phyloP scores from a whole-genome alignment of 2,888 invertebrate species.

The Exephanes ischioxanthus region DNA sequence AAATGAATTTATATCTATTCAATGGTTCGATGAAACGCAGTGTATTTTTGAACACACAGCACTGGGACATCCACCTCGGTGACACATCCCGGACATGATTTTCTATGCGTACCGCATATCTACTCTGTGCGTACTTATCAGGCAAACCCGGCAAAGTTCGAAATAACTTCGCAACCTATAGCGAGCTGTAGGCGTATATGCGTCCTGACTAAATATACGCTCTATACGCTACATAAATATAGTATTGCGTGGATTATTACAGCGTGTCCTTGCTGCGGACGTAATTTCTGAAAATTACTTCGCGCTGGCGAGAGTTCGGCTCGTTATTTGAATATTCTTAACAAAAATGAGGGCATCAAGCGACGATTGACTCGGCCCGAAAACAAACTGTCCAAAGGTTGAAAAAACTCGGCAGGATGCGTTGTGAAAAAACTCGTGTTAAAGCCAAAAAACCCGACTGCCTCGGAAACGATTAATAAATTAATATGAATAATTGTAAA shows the following conservation, averaged over 20 bases:
- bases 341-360: background rate
- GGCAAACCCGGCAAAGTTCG: constrained; percentile 20
- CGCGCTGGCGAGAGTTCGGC: background rate
- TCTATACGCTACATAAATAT: constrained; percentile 1
- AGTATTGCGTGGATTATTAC: constrained; percentile 7
- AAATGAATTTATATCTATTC: background rate
- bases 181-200: constrained; percentile 27
- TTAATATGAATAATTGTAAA: too few species aligned
- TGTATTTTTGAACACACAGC: background rate
- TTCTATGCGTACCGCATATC: background rate
- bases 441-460: background rate
- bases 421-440: background rate
- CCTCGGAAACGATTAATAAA: too few species aligned
- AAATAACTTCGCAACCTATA: constrained; percentile 26
- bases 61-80: background rate
- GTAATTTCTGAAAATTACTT: constrained; percentile 34
- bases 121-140: background rate
- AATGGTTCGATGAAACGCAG: background rate
- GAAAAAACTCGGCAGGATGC: background rate
- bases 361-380: background rate
- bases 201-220: constrained; percentile 1
- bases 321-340: constrained; percentile 16
- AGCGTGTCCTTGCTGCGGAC: constrained; percentile 14
- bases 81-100: constrained; percentile 1
- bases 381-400: background rate